Base-by-base conservation (phyloP, 2,113 vertebrate species). In the Chitala chitala region DNA sequence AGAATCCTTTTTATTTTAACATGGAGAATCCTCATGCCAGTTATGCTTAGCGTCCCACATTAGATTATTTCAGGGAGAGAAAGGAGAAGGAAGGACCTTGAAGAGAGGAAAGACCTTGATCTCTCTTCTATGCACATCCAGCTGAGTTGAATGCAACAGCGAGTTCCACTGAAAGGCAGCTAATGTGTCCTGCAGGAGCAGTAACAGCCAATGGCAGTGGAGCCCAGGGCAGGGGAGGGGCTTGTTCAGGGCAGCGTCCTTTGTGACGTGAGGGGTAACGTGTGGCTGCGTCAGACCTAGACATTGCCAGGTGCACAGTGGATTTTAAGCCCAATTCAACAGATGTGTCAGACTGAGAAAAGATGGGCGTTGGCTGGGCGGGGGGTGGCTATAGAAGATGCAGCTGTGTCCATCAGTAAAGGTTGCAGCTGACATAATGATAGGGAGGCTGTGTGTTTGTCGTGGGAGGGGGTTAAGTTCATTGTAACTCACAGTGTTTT, bases 201-300 rank as follows among this genome's bases (percentile, higher is more conserved):
- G 20, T 68, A 40, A 68, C 51, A 63, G 51, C 46, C 73, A 56
- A 24, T 56, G 38, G 22, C 73, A 48, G 50, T 31, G 38, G 13
- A 31, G 36, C 12, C 7, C 17, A 17, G 24, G 40, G 50, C 36
- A 29, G 51, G 15, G 53, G 53, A 40, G 63, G 26, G 9, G 40
- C 38, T 31, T 15, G 64, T 64, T 51, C 44, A 74, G 26, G 46
- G 59, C 51, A 29, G 40, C n/a, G 56, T 54, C 59, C 24, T 46
- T 58, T 69, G 13, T 74, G 51, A 58, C 64, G 65, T 15, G 17
- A 20, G 4, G n/a, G n/a, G n/a, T 56, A 8, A 22, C 6, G 10
- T 15, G 55, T 22, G 10, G 55, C 48, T 53, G 33, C 22, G 24
- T 42, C 59, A 74, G 50, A 53, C 15, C 33, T 33, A 74, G 73